Percentiles rank a stretch among this genome's conserved stretches.
phyloP scores from a whole-genome alignment of 2,113 vertebrate species.

The Macrotus californicus region DNA sequence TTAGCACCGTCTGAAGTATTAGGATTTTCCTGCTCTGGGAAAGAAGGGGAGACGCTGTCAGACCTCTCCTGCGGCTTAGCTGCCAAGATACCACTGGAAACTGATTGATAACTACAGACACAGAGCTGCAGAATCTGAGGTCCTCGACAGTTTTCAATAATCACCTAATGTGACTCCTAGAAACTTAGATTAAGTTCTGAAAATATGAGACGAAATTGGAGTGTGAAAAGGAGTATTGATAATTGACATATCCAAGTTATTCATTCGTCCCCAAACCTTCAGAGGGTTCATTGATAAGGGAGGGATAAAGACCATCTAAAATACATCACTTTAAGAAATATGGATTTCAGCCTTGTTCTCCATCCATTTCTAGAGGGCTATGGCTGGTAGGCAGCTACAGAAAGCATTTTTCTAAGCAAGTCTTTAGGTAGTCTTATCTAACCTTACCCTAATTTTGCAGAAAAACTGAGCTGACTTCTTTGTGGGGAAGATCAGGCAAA shows the following conservation, averaged over 20 bases:
- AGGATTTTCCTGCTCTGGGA: not conserved
- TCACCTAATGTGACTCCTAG: not conserved
- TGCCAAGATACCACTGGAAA: not conserved
- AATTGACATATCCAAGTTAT: not conserved
- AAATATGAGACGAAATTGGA: not conserved
- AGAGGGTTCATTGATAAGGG: slow-evolving; percentile 57
- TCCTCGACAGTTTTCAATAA: not conserved
- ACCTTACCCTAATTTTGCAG: slow-evolving; percentile 65
- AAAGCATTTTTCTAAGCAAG: slow-evolving; percentile 75
- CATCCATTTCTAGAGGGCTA: slow-evolving; percentile 60
- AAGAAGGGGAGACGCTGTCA: not conserved
- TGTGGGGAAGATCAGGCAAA: slow-evolving; percentile 73
- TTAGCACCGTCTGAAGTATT: not conserved
- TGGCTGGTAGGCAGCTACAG: slow-evolving; percentile 70
- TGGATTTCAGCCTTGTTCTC: slow-evolving; percentile 67
- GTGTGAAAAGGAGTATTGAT: not conserved
- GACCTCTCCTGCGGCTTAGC: not conserved
- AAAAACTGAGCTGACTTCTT: slow-evolving; percentile 64
- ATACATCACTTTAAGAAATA: slow-evolving; percentile 54
- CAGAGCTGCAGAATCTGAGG: not conserved
- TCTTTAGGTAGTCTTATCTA: slow-evolving; percentile 68
- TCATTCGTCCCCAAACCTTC: slow-evolving; percentile 60
- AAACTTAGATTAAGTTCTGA: slow-evolving; percentile 30
- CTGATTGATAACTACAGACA: not conserved
- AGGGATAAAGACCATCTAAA: slow-evolving; percentile 66